A percentile compares a stretch with the other conserved stretches of the same genome.
Conservation (phyloP, 2,113 vertebrate species). For the Donacobius atricapilla region DNA sequence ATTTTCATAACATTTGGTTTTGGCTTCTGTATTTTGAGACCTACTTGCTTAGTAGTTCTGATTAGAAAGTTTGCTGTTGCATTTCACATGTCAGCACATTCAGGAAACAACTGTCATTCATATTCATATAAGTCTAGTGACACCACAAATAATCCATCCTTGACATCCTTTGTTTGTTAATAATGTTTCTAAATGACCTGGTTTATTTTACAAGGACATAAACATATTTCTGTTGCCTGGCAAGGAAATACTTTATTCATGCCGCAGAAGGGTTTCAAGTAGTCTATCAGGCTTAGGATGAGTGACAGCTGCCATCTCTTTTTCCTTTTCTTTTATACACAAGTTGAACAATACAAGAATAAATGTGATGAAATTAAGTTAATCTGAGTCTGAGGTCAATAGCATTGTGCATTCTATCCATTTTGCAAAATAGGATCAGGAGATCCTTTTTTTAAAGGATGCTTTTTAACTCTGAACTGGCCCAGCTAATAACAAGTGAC, state of each 20-base stretch:
- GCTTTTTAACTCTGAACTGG: not conserved
- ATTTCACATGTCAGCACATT: not conserved
- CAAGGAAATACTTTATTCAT: not conserved
- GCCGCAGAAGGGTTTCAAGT: not conserved
- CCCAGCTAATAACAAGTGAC: not conserved
- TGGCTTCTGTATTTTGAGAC: not conserved
- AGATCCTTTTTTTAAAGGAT: not conserved
- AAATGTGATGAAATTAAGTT: not conserved
- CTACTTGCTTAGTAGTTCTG: not conserved
- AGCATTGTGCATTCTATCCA: not conserved
- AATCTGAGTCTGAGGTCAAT: not conserved
- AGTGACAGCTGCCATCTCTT: not conserved
- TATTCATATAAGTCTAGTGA: not conserved
- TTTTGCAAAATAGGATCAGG: not conserved
- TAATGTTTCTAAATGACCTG: not conserved
- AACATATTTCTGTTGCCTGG: not conserved
- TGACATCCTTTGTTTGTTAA: not conserved
- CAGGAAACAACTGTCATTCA: not conserved
- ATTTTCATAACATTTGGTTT: not conserved
- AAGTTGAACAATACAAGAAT: not conserved
- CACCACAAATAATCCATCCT: not conserved
- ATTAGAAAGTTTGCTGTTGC: not conserved
- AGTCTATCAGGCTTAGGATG: not conserved
- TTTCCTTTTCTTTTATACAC: not conserved
- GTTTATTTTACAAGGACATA: not conserved